These are phyloP conservation scores for Frieseomelitta varia DNA, from an alignment of 1,140 invertebrate species.

Conservation along the genomic window DNA sequence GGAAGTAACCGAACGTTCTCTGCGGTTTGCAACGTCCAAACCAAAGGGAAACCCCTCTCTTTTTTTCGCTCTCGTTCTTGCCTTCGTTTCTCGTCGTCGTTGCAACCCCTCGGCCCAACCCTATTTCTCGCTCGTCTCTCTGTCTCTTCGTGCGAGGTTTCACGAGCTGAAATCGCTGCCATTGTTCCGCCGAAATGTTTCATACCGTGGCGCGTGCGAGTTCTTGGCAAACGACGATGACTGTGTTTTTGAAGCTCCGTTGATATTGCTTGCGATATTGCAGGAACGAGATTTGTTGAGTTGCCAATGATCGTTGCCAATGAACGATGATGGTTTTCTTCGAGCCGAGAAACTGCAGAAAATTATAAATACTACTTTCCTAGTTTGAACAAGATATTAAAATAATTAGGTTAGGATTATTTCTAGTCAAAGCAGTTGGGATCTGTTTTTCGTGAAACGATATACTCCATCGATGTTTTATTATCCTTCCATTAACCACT, in stretches of 20 bases:
- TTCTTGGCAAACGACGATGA: background rate
- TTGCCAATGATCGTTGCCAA: background rate
- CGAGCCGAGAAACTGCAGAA: no score
- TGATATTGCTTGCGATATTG: background rate
- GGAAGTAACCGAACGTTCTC: slow-evolving; percentile 57
- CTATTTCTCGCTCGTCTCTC: background rate
- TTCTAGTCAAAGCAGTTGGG: background rate
- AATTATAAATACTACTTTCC: no score
- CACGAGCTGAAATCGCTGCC: slow-evolving; percentile 20
- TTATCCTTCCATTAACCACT: slow-evolving; percentile 15
- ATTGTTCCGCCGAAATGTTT: slow-evolving; percentile 9
- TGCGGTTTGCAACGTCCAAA: slow-evolving; percentile 40
- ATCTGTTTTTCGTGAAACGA: background rate
- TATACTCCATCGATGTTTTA: background rate
- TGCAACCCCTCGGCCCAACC: background rate
- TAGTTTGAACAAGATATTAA: no score
- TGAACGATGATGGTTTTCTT: background rate
- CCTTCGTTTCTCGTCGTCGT: background rate
- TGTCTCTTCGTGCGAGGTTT: background rate
- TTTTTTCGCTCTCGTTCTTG: slow-evolving; percentile 23
- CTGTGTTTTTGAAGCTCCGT: background rate
- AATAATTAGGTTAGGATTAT: no score
- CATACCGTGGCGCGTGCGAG: background rate
- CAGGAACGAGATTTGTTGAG: no score
- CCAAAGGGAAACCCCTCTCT: background rate